Conservation (phyloP, 2,888 invertebrate species). For the Saturnia japonica region DNA sequence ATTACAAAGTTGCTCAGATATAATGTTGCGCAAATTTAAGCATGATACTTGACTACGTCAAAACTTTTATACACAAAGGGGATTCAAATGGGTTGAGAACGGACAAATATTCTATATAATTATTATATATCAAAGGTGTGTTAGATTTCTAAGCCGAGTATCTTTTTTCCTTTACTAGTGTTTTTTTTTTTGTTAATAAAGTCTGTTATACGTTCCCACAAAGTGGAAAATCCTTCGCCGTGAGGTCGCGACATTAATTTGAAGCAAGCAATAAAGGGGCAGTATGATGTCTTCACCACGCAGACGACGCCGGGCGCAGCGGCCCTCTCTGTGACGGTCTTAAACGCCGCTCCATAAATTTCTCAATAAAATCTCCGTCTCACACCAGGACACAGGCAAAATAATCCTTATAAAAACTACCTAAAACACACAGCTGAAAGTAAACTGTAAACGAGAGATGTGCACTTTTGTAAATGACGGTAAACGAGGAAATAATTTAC, state of each 20-base stretch:
- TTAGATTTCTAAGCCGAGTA: slow-evolving; percentile 37
- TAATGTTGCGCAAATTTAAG: slow-evolving; percentile 31
- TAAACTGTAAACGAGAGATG: slow-evolving; percentile 49
- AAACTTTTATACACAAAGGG: slow-evolving; percentile 31
- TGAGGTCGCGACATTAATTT: slow-evolving; percentile 79
- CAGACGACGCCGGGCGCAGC: slow-evolving; percentile 36
- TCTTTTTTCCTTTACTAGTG: slow-evolving; percentile 55
- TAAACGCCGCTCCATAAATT: slow-evolving; percentile 73
- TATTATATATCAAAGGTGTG: slow-evolving; percentile 18
- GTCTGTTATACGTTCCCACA: slow-evolving; percentile 70
- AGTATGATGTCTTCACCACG: slow-evolving; percentile 69
- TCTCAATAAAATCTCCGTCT: slow-evolving; percentile 67
- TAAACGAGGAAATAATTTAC: slow-evolving; percentile 76
- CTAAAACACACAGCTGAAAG: slow-evolving; percentile 47
- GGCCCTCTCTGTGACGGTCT: slow-evolving; percentile 58
- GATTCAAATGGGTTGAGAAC: slow-evolving; percentile 4
- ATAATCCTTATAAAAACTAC: slow-evolving; percentile 54
- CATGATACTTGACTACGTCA: slow-evolving; percentile 47
- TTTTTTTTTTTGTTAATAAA: slow-evolving; percentile 65
- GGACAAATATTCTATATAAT: slow-evolving; percentile 12
- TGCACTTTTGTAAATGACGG: slow-evolving; percentile 65
- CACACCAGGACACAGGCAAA: slow-evolving; percentile 46
- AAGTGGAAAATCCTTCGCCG: slow-evolving; percentile 69
- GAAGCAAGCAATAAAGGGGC: slow-evolving; percentile 78
- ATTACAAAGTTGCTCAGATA: neutral